phyloP scores from a whole-genome alignment of 2,888 invertebrate genomes.

The Eugnorisma glareosa region DNA sequence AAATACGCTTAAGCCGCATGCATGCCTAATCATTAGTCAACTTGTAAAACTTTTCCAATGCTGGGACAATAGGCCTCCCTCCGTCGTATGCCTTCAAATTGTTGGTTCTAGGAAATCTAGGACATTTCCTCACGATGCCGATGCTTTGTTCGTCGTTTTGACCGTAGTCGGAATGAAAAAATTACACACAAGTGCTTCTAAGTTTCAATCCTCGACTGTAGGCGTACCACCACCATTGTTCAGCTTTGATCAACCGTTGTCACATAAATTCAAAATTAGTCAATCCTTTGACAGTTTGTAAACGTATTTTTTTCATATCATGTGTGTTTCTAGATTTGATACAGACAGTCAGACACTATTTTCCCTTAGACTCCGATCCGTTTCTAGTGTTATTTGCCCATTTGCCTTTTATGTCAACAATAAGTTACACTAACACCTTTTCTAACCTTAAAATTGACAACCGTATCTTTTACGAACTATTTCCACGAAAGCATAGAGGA shows the following conservation, averaged over 20 bases:
- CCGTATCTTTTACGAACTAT: background rate
- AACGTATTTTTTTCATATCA: too few relatives aligned
- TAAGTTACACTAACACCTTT: background rate
- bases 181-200: background rate
- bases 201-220: background rate
- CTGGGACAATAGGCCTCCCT: background rate
- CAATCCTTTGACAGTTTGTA: background rate
- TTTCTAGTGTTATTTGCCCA: background rate
- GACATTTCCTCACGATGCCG: background rate
- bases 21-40: background rate
- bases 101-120: background rate
- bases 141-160: background rate
- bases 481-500: conserved; percentile 23
- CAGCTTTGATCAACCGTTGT: background rate
- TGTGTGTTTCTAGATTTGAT: background rate
- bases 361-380: background rate
- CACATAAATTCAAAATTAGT: background rate
- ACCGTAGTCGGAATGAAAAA: background rate
- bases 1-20: too few relatives aligned
- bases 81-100: background rate
- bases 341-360: background rate
- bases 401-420: background rate
- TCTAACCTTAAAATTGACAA: background rate
- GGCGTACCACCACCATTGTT: background rate
- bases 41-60: background rate